A percentile compares a stretch with the other conserved stretches of the same genome.
These are phyloP conservation scores for Coreius guichenoti DNA, from an alignment of 2,797 vertebrate genomes.

Conservation along the genomic window DNA sequence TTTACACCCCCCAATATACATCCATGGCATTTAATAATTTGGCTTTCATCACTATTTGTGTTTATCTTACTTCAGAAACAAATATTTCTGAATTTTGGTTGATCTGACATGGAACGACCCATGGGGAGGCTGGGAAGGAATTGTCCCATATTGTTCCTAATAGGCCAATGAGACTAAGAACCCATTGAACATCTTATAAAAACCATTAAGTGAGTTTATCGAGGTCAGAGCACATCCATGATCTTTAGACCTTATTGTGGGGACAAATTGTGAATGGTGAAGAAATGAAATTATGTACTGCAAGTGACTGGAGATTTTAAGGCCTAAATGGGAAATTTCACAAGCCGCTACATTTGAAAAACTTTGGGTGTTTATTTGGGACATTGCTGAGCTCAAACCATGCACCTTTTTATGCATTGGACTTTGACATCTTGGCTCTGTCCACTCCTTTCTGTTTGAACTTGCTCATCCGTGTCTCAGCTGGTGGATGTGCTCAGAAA, in stretches of 20 bases:
- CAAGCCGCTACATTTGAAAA: background rate
- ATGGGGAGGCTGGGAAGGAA: too few species aligned
- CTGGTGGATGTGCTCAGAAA: constrained; percentile 19
- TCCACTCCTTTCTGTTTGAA: background rate
- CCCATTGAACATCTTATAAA: background rate
- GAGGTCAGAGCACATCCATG: background rate
- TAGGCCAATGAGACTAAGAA: background rate
- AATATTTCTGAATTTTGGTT: too few species aligned
- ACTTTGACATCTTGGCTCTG: background rate
- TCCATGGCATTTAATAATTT: too few species aligned
- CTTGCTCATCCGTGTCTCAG: background rate
- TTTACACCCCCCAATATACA: too few species aligned
- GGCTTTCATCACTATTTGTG: too few species aligned
- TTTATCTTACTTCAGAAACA: too few species aligned
- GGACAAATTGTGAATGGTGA: background rate
- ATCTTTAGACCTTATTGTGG: background rate
- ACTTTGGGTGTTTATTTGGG: background rate
- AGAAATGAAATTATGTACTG: background rate
- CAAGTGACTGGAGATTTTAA: background rate
- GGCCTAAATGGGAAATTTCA: background rate
- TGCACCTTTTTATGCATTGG: background rate
- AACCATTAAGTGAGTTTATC: background rate
- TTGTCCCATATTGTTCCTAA: background rate
- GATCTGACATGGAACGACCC: too few species aligned
- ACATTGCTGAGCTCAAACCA: background rate